Conservation (phyloP, 2,888 invertebrate species). For the Scaptomyza tumidula region DNA sequence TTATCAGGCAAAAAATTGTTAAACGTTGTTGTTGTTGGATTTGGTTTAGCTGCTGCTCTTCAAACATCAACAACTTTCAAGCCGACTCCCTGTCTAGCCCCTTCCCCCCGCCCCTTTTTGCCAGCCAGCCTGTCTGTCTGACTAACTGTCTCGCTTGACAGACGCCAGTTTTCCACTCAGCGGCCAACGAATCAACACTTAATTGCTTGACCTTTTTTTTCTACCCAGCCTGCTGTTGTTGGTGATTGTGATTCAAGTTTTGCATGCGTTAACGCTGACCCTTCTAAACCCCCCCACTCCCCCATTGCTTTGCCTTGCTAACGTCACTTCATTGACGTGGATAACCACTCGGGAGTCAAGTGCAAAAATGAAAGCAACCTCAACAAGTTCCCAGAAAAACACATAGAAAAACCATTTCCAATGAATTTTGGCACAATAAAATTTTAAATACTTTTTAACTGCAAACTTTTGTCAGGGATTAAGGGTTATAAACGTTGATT, state of each 20-base stretch:
- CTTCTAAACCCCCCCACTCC: background rate
- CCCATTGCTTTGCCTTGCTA: conserved; percentile 11
- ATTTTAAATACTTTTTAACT: conserved; percentile 8
- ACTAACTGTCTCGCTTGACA: conserved; percentile 47
- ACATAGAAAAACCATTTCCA: conserved; percentile 31
- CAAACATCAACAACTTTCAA: conserved; percentile 57
- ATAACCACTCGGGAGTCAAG: conserved; percentile 74
- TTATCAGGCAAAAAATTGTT: conserved; percentile 38
- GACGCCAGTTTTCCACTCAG: conserved; percentile 45
- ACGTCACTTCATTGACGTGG: conserved; percentile 71
- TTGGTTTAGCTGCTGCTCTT: conserved; percentile 13
- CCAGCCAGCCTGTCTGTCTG: conserved; percentile 27
- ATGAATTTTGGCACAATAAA: conserved; percentile 3
- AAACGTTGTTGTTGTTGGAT: conserved; percentile 7
- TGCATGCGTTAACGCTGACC: conserved; percentile 57
- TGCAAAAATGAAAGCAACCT: conserved; percentile 52
- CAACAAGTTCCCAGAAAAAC: conserved; percentile 29
- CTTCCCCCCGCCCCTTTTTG: background rate
- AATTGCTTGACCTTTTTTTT: conserved; percentile 75
- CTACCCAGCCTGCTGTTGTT: conserved; percentile 38
- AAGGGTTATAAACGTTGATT: conserved; percentile 11
- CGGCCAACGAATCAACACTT: conserved; percentile 66
- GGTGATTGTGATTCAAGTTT: conserved; percentile 62
- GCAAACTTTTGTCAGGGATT: background rate
- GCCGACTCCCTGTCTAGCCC: conserved; percentile 3